phyloP scores from a whole-genome alignment of 2,888 invertebrate genomes.

The Physocephala rufipes region DNA sequence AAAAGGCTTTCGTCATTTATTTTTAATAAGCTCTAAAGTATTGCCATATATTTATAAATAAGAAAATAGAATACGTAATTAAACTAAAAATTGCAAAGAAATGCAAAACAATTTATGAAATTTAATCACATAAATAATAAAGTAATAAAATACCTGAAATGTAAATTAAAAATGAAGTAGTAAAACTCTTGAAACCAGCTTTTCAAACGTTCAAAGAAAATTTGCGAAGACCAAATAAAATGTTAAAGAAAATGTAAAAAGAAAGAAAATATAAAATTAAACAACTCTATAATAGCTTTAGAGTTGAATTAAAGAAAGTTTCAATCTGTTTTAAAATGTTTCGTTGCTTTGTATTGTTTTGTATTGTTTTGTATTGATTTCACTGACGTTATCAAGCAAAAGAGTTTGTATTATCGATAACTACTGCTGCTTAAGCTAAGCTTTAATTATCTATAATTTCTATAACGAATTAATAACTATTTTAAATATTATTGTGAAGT shows the following conservation, averaged over 20 bases:
- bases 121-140: background rate
- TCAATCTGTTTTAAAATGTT: background rate
- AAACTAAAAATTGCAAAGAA: background rate
- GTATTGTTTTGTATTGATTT: too few relatives aligned
- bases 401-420: slow-evolving; percentile 12
- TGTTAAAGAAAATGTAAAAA: too few relatives aligned
- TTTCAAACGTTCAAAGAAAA: background rate
- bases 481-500: background rate
- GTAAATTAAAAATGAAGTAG: background rate
- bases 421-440: slow-evolving; percentile 17
- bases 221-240: too few relatives aligned
- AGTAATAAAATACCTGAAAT: background rate
- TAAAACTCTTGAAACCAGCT: too few relatives aligned
- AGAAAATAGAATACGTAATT: background rate
- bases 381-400: background rate
- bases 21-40: too few relatives aligned
- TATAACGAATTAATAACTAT: background rate
- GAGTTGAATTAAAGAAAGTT: background rate
- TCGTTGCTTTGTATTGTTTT: too few relatives aligned
- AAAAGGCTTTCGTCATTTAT: too few relatives aligned
- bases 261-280: too few relatives aligned
- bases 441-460: slow-evolving; percentile 22
- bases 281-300: too few relatives aligned
- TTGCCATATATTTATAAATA: too few relatives aligned
- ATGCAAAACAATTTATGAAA: background rate